Base-by-base conservation (phyloP, 2,888 invertebrate genomes). In the Nasonovia ribisnigri region DNA sequence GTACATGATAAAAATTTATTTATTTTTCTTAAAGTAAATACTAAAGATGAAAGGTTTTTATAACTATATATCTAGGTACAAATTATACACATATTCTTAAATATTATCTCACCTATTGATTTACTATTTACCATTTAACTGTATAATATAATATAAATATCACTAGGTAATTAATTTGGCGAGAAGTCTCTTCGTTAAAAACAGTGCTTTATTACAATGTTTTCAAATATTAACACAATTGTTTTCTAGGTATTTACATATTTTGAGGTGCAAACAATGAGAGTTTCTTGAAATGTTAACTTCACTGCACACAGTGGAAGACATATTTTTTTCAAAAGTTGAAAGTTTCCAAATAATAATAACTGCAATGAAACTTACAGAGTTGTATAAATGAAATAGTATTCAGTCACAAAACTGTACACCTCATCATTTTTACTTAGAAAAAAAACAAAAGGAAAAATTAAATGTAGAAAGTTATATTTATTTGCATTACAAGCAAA, bases 271-370 rank as follows among this genome's bases (percentile, higher is more conserved):
- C 20, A 77, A 77, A 36, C 20, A 77, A 77, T 36, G 77, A 20
- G 36, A 77, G 36, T 77, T 77, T 77, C 77, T 77, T 77, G 36
- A 77, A 77, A 77, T 77, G 20, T 20, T 77, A 36, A 89, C 60
- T 60, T 89, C 10, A 43, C 60, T n/a, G 4, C 43, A 43, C 26
- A 46, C 29, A 88, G 57, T 88, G 57, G 29, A 29, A 46, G 10
- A 89, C 13, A 42, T 88, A 36, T 42, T 88, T 42, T 88, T 42
- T 88, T 88, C 5, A 46, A 46, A 60, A 60, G 89, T 46, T 60
- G 24, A 60, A 89, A 89, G 89, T 89, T 89, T 89, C 20, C 89
- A 89, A 60, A 60, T 89, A 89, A 60, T 60, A 60, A 89, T 60
- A 89, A 60, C 60, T 10, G 8, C 60, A 60, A 57, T 60, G 46